Percentiles rank a stretch among this genome's conserved stretches.
phyloP scores from a whole-genome alignment of 1,140 invertebrate species.

The Orchestia grillus region DNA sequence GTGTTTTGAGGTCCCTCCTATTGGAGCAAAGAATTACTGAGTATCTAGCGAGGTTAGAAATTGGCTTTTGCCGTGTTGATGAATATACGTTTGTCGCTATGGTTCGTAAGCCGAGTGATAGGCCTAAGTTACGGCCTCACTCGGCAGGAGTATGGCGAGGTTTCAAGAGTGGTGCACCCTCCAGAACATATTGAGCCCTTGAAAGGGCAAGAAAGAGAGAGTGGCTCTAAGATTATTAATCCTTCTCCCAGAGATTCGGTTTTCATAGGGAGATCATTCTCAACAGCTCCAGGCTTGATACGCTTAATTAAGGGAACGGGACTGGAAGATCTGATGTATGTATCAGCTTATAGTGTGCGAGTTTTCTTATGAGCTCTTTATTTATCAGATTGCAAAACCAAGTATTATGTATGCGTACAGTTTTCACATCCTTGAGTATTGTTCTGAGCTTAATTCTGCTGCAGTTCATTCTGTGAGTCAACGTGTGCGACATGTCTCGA shows the following conservation, averaged over 20 bases:
- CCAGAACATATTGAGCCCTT: not conserved
- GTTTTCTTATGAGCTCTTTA: not conserved
- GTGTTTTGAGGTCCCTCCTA: not conserved
- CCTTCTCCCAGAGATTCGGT: not conserved
- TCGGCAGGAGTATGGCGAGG: not conserved
- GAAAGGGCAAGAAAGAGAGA: not conserved
- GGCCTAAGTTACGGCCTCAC: not conserved
- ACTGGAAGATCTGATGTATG: not conserved
- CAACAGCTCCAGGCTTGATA: not conserved
- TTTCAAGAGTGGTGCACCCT: not conserved
- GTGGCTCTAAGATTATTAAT: not conserved
- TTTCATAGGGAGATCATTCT: not conserved
- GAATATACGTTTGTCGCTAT: not conserved
- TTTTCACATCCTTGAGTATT: not conserved
- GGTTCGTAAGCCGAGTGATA: not conserved
- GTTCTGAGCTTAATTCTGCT: not conserved
- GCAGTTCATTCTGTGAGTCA: too few species aligned
- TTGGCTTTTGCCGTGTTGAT: not conserved
- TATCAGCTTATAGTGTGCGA: not conserved
- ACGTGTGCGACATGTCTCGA: too few species aligned
- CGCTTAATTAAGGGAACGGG: not conserved
- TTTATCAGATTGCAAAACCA: not conserved
- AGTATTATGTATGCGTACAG: not conserved
- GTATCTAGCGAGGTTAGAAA: not conserved
- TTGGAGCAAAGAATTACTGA: not conserved